Percentiles rank a stretch among this genome's conserved stretches.
Evolutionary conservation across 2,888 invertebrate species (phyloP).

Genomic region (Imbricaverruca yamaguchii): DNA sequence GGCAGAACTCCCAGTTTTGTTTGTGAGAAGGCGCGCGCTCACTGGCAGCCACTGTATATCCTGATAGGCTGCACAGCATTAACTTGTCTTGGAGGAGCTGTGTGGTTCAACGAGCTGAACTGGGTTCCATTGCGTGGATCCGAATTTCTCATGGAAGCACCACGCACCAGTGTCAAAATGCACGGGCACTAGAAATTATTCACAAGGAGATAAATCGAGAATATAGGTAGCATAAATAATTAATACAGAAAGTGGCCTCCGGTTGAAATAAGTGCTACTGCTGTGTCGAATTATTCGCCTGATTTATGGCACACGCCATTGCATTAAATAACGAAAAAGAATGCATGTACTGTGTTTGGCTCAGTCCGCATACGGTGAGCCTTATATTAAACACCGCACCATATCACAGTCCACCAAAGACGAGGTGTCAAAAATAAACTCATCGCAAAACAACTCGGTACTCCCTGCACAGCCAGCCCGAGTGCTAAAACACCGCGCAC

Average conservation of each 20-base stretch:
- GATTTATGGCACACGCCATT: not conserved
- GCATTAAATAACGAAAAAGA: not conserved
- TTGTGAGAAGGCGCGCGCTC: no score
- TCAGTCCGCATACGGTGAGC: not conserved
- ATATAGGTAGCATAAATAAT: not conserved
- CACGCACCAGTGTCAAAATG: no score
- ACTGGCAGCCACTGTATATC: no score
- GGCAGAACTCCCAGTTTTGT: no score
- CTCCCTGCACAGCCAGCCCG: not conserved
- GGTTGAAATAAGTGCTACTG: not conserved
- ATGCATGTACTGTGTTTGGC: not conserved
- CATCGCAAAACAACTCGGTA: not conserved
- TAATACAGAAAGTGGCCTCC: not conserved
- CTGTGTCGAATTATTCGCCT: not conserved
- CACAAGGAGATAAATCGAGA: no score
- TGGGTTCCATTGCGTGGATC: no score
- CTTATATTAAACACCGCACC: not conserved
- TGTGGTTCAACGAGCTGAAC: no score
- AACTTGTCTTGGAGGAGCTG: no score
- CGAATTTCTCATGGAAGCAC: no score
- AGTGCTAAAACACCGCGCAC: not conserved
- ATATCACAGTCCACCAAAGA: not conserved
- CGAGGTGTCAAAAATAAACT: not conserved
- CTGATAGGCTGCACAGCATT: no score
- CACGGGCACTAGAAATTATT: no score